Conservation (phyloP, 2,797 vertebrate species). For the Pseudopleuronectes americanus region DNA sequence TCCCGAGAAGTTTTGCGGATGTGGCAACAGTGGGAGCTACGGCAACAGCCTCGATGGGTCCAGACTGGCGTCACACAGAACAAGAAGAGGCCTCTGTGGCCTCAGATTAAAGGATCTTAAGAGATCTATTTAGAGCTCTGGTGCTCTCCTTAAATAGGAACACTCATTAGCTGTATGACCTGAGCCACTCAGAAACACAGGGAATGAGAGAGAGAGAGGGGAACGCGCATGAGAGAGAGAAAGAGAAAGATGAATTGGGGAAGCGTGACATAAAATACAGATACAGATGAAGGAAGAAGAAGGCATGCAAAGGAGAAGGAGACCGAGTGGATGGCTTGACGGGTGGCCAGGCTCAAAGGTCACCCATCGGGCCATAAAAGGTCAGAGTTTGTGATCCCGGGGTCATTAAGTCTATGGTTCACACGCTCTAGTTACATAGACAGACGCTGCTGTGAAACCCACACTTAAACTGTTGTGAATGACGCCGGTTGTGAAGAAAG, state of each 20-base stretch:
- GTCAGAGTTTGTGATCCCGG: constrained; percentile 48
- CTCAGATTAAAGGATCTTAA: constrained; percentile 75
- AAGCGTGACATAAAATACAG: constrained; percentile 18
- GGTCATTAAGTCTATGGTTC: constrained; percentile 61
- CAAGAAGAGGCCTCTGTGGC: constrained; percentile 47
- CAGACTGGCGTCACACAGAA: constrained; percentile 36
- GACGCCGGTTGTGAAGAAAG: neutral
- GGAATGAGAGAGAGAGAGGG: neutral
- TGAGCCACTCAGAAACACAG: constrained; percentile 35
- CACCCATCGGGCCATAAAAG: constrained; percentile 24
- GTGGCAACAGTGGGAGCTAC: constrained; percentile 2
- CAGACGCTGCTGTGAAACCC: constrained; percentile 24
- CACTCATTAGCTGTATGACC: constrained; percentile 77
- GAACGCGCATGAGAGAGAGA: neutral
- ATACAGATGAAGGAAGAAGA: constrained; percentile 24
- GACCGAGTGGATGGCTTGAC: constrained; percentile 30
- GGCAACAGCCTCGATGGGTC: constrained; percentile 25
- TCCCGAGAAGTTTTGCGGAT: constrained; percentile 22
- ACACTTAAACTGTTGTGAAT: constrained; percentile 3
- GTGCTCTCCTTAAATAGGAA: constrained; percentile 77
- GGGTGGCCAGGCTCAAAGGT: constrained; percentile 50
- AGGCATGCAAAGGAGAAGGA: constrained; percentile 16
- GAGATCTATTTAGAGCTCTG: constrained; percentile 75
- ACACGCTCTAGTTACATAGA: constrained; percentile 55
- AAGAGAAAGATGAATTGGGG: no score